Base-by-base conservation (phyloP, 2,888 invertebrate species). In the Taenaris catops region DNA sequence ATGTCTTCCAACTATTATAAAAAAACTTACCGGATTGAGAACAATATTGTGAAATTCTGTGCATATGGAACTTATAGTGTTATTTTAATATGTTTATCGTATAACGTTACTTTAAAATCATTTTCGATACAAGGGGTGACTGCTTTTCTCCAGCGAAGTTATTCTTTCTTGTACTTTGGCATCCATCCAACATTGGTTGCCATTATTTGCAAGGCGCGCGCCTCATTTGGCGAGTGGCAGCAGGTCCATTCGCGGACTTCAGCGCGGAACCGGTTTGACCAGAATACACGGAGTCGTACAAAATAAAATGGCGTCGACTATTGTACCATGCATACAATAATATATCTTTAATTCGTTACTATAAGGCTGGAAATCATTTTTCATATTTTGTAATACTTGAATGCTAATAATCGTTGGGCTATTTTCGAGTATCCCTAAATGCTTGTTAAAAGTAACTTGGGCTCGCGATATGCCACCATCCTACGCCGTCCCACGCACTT, bases 171-270 rank as follows among this genome's bases (percentile, higher is more conserved):
- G 38, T 48, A 38, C 40, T 41, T 49, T 63, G 57, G 59, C 55
- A 44, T 49, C 40, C 44, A 47, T 53, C 62, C 55, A 63, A 55
- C 46, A 49, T 47, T 46, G 56, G 54, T 53, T 58, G 60, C 56
- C 59, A 62, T 65, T 66, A 64, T 66, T 65, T 61, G 68, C 67
- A 60, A 67, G 64, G 63, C 71, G 70, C 66, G 69, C 74, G 66
- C 70, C 68, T 73, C 79, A 74, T 78, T 80, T 78, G 72, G 79
- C 72, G 64, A 66, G 64, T 63, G 66, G 73, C 67, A 68, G 79
- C 80, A 76, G 75, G 78, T 79, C 79, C 80, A 75, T 69, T 75
- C 67, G 67, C 67, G 68, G 72, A 60, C 71, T 72, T 70, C 61
- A 63, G 52, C 71, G 52, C 48, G 54, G 56, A 83, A 84, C 84